Conservation (phyloP, 2,113 vertebrate species). For the Platycercus adscitus region DNA sequence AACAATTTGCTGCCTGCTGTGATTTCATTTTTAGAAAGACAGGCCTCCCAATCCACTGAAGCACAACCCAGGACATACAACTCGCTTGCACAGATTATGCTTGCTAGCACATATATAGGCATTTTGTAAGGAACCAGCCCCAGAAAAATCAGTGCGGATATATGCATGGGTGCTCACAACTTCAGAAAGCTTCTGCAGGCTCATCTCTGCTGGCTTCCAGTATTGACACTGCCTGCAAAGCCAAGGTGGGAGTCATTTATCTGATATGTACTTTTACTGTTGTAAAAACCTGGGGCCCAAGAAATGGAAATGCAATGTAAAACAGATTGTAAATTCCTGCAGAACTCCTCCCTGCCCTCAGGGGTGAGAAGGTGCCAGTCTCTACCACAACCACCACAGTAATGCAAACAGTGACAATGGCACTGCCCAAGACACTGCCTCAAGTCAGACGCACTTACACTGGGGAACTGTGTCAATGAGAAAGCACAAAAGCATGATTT, state of each 20-base stretch:
- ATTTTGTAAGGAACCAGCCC: neutral
- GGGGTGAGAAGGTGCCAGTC: conserved; percentile 13
- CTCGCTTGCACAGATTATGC: neutral
- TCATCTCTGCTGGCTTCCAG: neutral
- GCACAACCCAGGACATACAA: neutral
- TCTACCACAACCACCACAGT: neutral
- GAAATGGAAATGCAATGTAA: conserved; percentile 2
- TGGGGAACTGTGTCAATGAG: neutral
- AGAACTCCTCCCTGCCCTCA: neutral
- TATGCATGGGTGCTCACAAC: neutral
- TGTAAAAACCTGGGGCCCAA: neutral
- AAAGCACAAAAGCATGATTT: neutral
- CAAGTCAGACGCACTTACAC: neutral
- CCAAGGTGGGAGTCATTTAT: neutral
- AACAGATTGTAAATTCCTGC: neutral
- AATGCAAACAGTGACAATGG: neutral
- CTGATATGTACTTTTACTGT: neutral
- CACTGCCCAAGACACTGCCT: neutral
- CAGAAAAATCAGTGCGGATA: neutral
- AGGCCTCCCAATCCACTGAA: neutral
- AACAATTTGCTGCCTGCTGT: conserved; percentile 7
- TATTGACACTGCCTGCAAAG: neutral
- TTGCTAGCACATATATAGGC: neutral
- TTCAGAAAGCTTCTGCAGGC: neutral
- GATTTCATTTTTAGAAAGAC: neutral